A percentile compares a stretch with the other conserved stretches of the same genome.
Evolutionary conservation across 2,888 invertebrate species (phyloP).

Genomic region (Nymphalis urticae): DNA sequence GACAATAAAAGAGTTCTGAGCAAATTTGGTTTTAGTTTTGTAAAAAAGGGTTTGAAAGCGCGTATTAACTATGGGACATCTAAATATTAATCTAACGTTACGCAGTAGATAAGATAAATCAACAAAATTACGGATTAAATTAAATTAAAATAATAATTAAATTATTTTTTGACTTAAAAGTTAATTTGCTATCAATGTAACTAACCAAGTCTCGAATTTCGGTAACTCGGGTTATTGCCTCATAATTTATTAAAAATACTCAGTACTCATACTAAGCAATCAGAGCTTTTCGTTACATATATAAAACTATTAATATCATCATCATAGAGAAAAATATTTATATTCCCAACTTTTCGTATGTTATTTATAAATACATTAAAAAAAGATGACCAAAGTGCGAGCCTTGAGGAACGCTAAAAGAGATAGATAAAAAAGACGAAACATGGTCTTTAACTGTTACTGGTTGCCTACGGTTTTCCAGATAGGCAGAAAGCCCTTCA

Average conservation of each 20-base stretch:
- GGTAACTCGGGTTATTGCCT: neutral
- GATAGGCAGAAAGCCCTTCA: neutral
- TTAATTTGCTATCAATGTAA: neutral
- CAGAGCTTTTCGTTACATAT: no score
- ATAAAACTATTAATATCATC: no score
- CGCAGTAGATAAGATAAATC: neutral
- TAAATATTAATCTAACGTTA: neutral
- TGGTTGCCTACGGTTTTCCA: neutral
- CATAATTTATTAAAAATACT: no score
- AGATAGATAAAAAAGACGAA: neutral
- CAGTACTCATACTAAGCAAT: no score
- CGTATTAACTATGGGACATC: neutral
- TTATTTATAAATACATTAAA: no score
- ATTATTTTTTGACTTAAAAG: neutral
- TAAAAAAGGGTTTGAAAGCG: neutral
- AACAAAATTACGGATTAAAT: neutral
- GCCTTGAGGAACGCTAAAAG: no score
- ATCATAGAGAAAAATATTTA: no score
- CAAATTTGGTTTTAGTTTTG: neutral
- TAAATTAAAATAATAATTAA: neutral
- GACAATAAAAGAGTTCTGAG: neutral
- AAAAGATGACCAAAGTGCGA: no score
- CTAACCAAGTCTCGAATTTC: slow-evolving; percentile 1
- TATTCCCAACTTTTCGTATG: no score
- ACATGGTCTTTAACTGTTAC: neutral